phyloP scores from a whole-genome alignment of 2,113 vertebrate species.

The Odocoileus virginianus region DNA sequence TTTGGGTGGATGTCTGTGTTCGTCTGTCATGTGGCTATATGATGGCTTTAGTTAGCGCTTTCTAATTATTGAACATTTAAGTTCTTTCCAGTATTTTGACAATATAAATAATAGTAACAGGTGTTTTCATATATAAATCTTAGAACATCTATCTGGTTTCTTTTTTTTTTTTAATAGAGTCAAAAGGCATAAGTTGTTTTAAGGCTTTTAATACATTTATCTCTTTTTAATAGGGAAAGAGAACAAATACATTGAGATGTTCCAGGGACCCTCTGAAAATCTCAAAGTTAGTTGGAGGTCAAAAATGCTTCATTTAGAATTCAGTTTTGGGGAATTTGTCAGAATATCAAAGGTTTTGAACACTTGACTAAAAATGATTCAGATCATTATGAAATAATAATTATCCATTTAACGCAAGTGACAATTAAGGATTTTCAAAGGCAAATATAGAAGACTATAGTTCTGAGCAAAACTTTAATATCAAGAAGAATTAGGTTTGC shows the following conservation, averaged over 20 bases:
- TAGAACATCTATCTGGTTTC: neutral
- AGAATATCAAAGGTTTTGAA: neutral
- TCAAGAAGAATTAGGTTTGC: neutral
- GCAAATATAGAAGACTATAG: neutral
- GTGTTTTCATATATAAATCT: neutral
- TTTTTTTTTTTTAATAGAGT: neutral
- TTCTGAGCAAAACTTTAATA: neutral
- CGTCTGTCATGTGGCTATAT: neutral
- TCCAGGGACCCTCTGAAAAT: neutral
- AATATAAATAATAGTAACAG: neutral
- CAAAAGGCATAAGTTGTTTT: neutral
- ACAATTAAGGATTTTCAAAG: neutral
- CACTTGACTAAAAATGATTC: neutral
- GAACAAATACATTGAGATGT: neutral
- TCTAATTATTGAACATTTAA: conserved; percentile 2
- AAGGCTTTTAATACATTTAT: neutral
- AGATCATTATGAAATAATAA: neutral
- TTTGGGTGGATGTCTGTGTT: neutral
- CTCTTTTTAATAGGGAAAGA: neutral
- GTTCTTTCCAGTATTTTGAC: neutral
- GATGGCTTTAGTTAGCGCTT: neutral
- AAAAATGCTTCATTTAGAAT: neutral
- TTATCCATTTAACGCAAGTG: neutral
- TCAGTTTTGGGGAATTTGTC: neutral
- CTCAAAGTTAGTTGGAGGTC: neutral